Evolutionary conservation across 2,113 vertebrate species (phyloP).

Genomic region (Plecotus auritus): DNA sequence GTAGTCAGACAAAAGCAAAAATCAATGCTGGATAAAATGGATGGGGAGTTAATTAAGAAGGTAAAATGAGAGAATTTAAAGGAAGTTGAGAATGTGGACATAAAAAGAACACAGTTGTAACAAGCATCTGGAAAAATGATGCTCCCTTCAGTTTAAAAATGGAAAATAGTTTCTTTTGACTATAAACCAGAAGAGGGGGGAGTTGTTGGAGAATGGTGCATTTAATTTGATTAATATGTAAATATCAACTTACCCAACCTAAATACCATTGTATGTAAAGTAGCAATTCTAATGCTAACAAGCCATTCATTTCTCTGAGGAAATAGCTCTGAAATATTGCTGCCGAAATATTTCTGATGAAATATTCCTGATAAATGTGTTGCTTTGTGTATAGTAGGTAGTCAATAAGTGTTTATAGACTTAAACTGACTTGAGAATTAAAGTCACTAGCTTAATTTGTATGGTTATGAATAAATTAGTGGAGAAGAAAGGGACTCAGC

Average conservation of each 20-base stretch:
- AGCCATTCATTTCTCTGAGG: not conserved
- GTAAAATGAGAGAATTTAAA: not conserved
- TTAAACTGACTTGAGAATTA: not conserved
- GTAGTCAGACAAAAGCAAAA: not conserved
- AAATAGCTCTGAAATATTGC: not conserved
- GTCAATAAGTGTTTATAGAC: not conserved
- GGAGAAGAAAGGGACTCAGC: not conserved
- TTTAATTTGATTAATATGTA: conserved; percentile 33
- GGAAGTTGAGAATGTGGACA: not conserved
- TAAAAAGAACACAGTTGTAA: not conserved
- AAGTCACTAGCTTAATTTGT: not conserved
- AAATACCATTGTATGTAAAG: not conserved
- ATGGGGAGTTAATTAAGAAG: not conserved
- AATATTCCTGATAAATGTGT: conserved; percentile 14
- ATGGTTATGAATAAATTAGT: not conserved
- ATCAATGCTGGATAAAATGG: not conserved
- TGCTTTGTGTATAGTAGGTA: not conserved
- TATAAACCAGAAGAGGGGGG: not conserved
- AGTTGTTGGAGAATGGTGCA: not conserved
- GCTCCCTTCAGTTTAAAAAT: not conserved
- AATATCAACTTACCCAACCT: not conserved
- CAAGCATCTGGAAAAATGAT: not conserved
- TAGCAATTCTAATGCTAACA: not conserved
- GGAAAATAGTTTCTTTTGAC: conserved; percentile 2
- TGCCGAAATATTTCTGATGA: not conserved